These are phyloP conservation scores for Samia ricini DNA, from an alignment of 1,140 invertebrate species.

Conservation along the genomic window DNA sequence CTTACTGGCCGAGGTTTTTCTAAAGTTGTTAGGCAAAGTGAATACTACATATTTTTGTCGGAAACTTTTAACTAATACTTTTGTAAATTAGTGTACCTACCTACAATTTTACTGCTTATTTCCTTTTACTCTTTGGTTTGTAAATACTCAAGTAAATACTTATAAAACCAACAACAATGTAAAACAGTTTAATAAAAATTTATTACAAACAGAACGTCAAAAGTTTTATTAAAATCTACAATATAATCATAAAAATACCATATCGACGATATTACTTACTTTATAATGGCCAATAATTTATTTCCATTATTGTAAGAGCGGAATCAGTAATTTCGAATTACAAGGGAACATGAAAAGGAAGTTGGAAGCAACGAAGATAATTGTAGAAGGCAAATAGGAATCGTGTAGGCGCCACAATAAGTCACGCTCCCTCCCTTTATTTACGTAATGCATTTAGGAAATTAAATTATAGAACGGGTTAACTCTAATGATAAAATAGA, in stretches of 20 bases:
- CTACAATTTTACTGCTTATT: not conserved
- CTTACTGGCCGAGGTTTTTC: not conserved
- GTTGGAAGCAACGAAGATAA: not conserved
- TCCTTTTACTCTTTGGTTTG: not conserved
- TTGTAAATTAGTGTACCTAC: too few species aligned
- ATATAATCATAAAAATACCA: not conserved
- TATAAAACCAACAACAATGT: too few species aligned
- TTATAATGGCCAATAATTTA: not conserved
- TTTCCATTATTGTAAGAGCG: not conserved
- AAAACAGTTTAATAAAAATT: too few species aligned
- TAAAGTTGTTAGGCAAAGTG: not conserved
- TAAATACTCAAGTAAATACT: too few species aligned
- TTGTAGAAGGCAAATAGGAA: slow-evolving; percentile 6
- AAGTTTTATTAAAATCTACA: too few species aligned
- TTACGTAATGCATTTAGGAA: slow-evolving; percentile 16
- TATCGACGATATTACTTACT: not conserved
- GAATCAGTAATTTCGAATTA: slow-evolving; percentile 9
- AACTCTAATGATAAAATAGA: slow-evolving; percentile 1
- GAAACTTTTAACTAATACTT: not conserved
- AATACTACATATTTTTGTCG: too few species aligned
- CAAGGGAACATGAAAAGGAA: slow-evolving; percentile 12
- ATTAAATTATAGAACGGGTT: slow-evolving; percentile 1
- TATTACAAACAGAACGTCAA: too few species aligned
- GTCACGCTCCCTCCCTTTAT: slow-evolving; percentile 8
- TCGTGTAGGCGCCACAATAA: slow-evolving; percentile 7